These are phyloP conservation scores for Drosophila yakuba DNA, from an alignment of 1,140 invertebrate species.

Conservation along the genomic window DNA sequence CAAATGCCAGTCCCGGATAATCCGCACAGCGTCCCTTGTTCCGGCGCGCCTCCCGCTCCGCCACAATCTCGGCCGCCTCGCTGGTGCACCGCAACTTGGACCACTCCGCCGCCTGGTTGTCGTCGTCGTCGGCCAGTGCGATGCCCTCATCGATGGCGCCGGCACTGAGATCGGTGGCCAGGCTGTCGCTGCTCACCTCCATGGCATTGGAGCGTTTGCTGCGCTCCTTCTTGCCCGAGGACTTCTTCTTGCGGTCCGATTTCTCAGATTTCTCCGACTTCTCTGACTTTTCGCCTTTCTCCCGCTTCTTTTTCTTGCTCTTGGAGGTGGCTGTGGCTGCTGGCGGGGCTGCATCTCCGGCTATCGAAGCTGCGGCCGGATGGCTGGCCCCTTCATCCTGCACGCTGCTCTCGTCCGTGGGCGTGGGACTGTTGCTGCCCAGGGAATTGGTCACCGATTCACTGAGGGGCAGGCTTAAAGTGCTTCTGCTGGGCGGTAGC, in stretches of 20 bases:
- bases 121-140: slow-evolving; percentile 87
- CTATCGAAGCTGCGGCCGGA: neutral
- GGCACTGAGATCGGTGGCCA: slow-evolving; percentile 85
- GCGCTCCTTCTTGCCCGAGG: slow-evolving; percentile 54
- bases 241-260: slow-evolving; percentile 66
- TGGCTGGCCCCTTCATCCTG: slow-evolving; percentile 60
- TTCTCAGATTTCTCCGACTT: slow-evolving; percentile 60
- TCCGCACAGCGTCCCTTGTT: slow-evolving; percentile 92
- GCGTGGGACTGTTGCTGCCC: slow-evolving; percentile 81
- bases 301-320: slow-evolving; percentile 70
- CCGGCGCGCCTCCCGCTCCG: slow-evolving; percentile 91
- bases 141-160: slow-evolving; percentile 85
- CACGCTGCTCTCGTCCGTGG: slow-evolving; percentile 82
- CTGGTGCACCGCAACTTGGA: slow-evolving; percentile 93
- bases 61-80: slow-evolving; percentile 93
- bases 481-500: slow-evolving; percentile 46
- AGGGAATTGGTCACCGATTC: slow-evolving; percentile 78
- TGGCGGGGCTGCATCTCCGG: slow-evolving; percentile 14
- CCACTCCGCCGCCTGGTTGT: slow-evolving; percentile 91
- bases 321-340: slow-evolving; percentile 18
- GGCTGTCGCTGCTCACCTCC: slow-evolving; percentile 83
- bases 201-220: slow-evolving; percentile 67
- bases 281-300: slow-evolving; percentile 56
- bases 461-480: slow-evolving; percentile 69
- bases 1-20: slow-evolving; percentile 96